phyloP scores from a whole-genome alignment of 2,797 vertebrate species.

The Dendrocincla tyrannina region DNA sequence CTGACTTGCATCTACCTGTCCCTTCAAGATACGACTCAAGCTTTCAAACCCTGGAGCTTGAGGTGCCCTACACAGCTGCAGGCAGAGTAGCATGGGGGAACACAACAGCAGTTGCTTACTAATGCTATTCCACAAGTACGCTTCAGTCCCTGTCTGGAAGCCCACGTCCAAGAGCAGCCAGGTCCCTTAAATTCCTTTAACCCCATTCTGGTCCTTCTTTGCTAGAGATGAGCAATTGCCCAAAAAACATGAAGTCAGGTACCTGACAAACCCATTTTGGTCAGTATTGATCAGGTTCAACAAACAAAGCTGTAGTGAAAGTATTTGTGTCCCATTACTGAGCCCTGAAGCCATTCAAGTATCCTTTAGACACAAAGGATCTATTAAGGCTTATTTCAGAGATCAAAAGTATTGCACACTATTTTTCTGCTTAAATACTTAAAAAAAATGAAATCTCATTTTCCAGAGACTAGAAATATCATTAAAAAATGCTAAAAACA shows the following conservation, averaged over 20 bases:
- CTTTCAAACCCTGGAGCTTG: not conserved
- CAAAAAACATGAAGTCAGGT: not conserved
- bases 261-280: not conserved
- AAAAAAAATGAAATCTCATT: not conserved
- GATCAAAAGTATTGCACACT: slow-evolving; percentile 48
- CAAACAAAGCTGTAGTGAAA: slow-evolving; percentile 20
- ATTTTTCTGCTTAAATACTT: slow-evolving; percentile 19
- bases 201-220: not conserved
- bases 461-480: slow-evolving; percentile 8
- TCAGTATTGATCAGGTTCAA: slow-evolving; percentile 1
- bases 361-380: slow-evolving; percentile 21
- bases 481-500: slow-evolving; percentile 43
- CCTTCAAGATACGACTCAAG: not conserved
- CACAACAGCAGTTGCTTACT: not conserved
- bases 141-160: not conserved
- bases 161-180: not conserved
- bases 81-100: not conserved
- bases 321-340: not conserved
- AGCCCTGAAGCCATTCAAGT: slow-evolving; percentile 27
- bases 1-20: not conserved
- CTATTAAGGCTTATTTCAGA: slow-evolving; percentile 41
- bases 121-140: fast-evolving
- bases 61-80: not conserved
- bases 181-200: slow-evolving; percentile 21
- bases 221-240: not conserved